Evolutionary conservation across 2,113 vertebrate genomes (phyloP).

Genomic region (Petrocephalus microphthalmus): DNA sequence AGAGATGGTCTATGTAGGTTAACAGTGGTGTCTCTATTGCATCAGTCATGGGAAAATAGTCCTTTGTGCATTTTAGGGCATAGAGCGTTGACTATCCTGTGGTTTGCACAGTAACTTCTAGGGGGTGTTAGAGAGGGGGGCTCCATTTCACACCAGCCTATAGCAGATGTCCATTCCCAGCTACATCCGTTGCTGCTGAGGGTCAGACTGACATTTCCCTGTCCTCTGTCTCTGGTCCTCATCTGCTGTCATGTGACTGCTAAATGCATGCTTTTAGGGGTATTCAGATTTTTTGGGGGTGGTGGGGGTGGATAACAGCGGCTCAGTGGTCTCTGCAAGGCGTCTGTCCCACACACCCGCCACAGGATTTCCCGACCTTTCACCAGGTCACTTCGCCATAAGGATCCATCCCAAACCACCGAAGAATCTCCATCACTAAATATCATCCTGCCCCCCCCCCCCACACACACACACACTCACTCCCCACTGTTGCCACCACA

Average conservation of each 20-base stretch:
- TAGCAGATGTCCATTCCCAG: neutral
- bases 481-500: neutral
- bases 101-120: neutral
- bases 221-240: neutral
- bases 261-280: too few species aligned
- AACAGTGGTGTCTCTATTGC: neutral
- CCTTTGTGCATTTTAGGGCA: neutral
- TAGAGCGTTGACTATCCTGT: neutral
- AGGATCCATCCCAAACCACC: neutral
- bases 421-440: slow-evolving; percentile 24
- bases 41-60: neutral
- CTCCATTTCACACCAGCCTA: neutral
- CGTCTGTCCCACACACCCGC: neutral
- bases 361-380: neutral
- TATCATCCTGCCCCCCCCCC: slow-evolving; percentile 11
- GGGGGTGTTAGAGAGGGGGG: neutral
- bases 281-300: neutral
- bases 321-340: neutral
- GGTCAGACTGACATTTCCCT: neutral
- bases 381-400: neutral
- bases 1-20: neutral
- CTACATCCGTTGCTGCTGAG: neutral
- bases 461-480: neutral
- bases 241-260: neutral
- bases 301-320: neutral